A percentile compares a stretch with the other conserved stretches of the same genome.
Conservation (phyloP, 2,888 invertebrate genomes). For the Platynereis dumerilii region DNA sequence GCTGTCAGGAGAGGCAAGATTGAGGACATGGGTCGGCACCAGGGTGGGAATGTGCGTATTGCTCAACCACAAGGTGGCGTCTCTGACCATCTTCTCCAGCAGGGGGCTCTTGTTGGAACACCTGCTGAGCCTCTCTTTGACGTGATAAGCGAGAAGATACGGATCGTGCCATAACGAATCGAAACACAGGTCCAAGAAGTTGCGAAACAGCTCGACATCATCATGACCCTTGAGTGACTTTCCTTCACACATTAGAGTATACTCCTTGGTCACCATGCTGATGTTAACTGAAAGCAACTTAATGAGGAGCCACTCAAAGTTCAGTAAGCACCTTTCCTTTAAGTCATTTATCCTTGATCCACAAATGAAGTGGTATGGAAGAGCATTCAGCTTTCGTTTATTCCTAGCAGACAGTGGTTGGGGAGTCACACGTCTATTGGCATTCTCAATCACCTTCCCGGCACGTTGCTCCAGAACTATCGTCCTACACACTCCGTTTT, state of each 20-base stretch:
- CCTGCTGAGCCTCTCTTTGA: conserved; percentile 20
- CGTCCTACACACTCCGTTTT: conserved; percentile 30
- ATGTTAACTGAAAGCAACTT: conserved; percentile 28
- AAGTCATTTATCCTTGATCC: conserved; percentile 16
- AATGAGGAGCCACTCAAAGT: conserved; percentile 29
- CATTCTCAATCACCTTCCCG: conserved; percentile 31
- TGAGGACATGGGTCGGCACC: conserved; percentile 28
- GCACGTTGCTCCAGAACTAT: conserved; percentile 32
- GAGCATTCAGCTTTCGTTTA: conserved; percentile 32
- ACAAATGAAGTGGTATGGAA: conserved; percentile 36
- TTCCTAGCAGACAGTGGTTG: conserved; percentile 30
- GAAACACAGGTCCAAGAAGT: conserved; percentile 32
- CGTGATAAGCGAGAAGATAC: conserved; percentile 26
- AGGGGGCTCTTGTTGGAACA: background rate
- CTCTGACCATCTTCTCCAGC: conserved; percentile 15
- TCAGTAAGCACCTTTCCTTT: conserved; percentile 27
- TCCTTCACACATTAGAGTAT: background rate
- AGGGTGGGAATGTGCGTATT: conserved; percentile 24
- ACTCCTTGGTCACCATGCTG: conserved; percentile 23
- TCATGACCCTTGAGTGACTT: conserved; percentile 11
- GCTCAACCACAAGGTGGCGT: conserved; percentile 25
- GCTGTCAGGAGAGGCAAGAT: conserved; percentile 23
- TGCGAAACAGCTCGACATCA: conserved; percentile 15
- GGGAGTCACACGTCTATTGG: conserved; percentile 34
- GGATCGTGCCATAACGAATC: conserved; percentile 31